phyloP scores from a whole-genome alignment of 2,113 vertebrate genomes.

The Collichthys lucidus region DNA sequence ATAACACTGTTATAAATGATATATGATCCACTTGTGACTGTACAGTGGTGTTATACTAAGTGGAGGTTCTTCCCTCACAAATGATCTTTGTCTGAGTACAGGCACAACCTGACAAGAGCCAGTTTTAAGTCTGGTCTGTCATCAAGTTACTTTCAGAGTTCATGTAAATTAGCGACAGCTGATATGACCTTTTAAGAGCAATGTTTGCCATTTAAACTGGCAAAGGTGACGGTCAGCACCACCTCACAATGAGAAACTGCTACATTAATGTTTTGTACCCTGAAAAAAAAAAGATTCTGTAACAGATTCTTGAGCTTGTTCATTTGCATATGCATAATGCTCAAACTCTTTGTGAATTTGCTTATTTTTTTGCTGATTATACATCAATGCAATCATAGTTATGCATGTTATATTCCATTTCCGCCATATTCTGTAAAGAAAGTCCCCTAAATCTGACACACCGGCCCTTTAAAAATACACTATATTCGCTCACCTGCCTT shows the following conservation, averaged over 20 bases:
- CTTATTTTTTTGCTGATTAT: too few species aligned
- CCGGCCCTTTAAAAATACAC: too few species aligned
- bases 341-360: too few species aligned
- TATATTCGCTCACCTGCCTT: too few species aligned
- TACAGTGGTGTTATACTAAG: neutral
- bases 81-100: neutral
- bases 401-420: too few species aligned
- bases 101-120: neutral
- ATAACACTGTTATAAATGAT: neutral
- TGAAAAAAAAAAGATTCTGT: neutral
- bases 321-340: too few species aligned
- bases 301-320: neutral
- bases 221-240: neutral
- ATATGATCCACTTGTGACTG: neutral
- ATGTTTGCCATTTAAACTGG: slow-evolving; percentile 21
- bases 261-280: neutral
- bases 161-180: neutral
- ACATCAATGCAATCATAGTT: too few species aligned
- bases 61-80: neutral
- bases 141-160: neutral
- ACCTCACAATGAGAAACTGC: neutral
- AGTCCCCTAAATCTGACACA: too few species aligned
- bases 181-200: neutral
- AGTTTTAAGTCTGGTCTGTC: neutral
- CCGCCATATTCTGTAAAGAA: too few species aligned